These are phyloP conservation scores for Paramuricea clavata DNA, from an alignment of 92 coral and sea anemone species.

Conservation along the genomic window DNA sequence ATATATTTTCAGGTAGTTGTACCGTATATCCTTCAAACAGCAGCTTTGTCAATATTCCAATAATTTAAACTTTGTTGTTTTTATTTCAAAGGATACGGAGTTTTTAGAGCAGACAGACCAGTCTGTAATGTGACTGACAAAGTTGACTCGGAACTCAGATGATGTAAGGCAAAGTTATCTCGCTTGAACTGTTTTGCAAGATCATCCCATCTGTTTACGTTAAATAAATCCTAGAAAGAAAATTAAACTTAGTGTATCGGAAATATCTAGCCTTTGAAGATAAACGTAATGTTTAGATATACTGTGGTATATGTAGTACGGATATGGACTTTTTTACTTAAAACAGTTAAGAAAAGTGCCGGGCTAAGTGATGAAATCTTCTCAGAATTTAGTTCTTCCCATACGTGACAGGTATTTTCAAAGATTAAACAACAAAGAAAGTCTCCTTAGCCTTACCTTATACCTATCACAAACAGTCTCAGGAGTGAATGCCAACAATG, in stretches of 20 bases:
- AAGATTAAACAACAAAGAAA: background rate
- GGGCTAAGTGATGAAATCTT: background rate
- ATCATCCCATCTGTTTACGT: conserved; percentile 84
- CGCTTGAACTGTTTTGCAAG: conserved; percentile 90
- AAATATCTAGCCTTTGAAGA: background rate
- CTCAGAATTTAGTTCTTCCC: background rate
- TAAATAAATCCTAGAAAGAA: conserved; percentile 83
- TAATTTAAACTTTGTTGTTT: background rate
- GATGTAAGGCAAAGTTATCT: conserved; percentile 98
- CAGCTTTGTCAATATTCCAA: background rate
- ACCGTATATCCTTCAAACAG: too few species aligned
- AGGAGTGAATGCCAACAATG: conserved; percentile 91
- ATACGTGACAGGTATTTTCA: background rate
- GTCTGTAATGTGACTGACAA: conserved; percentile 95
- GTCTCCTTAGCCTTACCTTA: conserved; percentile 64
- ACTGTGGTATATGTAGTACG: too few species aligned
- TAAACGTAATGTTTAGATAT: too few species aligned
- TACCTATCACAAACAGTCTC: conserved; percentile 86
- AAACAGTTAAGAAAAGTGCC: too few species aligned
- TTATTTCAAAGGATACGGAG: conserved; percentile 90
- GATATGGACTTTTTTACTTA: too few species aligned
- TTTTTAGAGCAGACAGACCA: conserved; percentile 94
- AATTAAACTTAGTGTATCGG: background rate
- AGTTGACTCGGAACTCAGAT: conserved; percentile 89
- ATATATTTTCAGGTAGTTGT: too few species aligned